These are phyloP conservation scores for Hydrotaea cyrtoneurina DNA, from an alignment of 2,888 invertebrate species.

Conservation along the genomic window DNA sequence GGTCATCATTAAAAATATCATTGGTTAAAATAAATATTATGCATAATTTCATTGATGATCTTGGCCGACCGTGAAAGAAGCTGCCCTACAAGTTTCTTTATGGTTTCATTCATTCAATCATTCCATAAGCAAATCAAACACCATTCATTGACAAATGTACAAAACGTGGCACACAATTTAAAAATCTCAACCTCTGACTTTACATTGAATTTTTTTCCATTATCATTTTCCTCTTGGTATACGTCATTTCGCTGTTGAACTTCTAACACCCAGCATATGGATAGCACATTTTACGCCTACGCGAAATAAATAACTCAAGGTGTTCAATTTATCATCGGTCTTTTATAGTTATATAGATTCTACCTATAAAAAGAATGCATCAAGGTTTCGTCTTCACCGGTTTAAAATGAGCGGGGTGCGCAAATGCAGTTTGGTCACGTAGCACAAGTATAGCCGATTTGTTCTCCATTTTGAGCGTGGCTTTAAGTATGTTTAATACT, in stretches of 20 bases:
- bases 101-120: background rate
- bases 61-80: background rate
- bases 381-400: background rate
- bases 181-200: no score
- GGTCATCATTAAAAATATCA: no score
- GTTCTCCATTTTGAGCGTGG: background rate
- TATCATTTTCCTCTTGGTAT: background rate
- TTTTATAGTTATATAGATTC: background rate
- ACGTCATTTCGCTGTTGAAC: background rate
- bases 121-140: no score
- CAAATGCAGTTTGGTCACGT: slow-evolving; percentile 10
- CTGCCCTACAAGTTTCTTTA: background rate
- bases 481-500: no score
- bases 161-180: no score
- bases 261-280: background rate
- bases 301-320: background rate
- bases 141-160: no score
- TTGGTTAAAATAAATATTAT: no score
- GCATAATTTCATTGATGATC: no score
- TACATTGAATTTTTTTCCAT: no score
- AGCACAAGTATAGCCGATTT: no score
- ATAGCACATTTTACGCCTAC: slow-evolving; percentile 1
- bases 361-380: background rate
- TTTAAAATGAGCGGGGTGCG: background rate
- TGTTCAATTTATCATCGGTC: background rate